Percentiles rank a stretch among this genome's conserved stretches.
Conservation (phyloP, 2,888 invertebrate species). For the Agrochola lota region DNA sequence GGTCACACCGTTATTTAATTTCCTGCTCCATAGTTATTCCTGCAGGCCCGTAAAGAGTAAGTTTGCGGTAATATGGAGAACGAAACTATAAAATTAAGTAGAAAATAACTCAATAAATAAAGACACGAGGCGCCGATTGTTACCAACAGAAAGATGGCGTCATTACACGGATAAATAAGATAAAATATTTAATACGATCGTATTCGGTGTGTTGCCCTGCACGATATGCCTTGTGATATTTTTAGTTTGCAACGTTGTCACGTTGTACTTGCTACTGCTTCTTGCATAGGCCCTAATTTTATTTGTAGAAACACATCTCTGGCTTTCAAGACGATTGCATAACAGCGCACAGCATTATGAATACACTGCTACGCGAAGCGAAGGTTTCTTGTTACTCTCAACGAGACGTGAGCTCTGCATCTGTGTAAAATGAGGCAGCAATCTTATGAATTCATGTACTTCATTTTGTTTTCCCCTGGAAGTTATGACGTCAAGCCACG, state of each 20-base stretch:
- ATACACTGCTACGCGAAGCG: conserved; percentile 22
- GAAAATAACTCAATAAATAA: conserved; percentile 6
- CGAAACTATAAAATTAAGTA: no score
- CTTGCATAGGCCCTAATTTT: not conserved
- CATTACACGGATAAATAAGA: not conserved
- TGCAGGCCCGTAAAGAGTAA: not conserved
- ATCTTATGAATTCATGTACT: not conserved
- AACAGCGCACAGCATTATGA: conserved; percentile 5
- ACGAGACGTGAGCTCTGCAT: not conserved
- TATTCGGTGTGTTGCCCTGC: not conserved
- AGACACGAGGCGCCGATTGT: not conserved
- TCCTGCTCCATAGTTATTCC: conserved; percentile 12
- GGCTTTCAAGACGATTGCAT: not conserved
- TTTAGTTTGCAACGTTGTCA: not conserved
- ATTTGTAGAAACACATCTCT: not conserved
- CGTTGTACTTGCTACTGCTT: conserved; percentile 17
- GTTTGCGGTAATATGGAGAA: not conserved
- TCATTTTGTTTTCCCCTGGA: not conserved
- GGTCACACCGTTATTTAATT: not conserved
- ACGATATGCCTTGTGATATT: not conserved
- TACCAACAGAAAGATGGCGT: not conserved
- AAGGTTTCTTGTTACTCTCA: not conserved
- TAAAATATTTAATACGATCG: conserved; percentile 5
- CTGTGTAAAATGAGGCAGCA: not conserved
- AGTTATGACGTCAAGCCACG: not conserved